phyloP scores from a whole-genome alignment of 2,113 vertebrate genomes.

The Otis tarda region DNA sequence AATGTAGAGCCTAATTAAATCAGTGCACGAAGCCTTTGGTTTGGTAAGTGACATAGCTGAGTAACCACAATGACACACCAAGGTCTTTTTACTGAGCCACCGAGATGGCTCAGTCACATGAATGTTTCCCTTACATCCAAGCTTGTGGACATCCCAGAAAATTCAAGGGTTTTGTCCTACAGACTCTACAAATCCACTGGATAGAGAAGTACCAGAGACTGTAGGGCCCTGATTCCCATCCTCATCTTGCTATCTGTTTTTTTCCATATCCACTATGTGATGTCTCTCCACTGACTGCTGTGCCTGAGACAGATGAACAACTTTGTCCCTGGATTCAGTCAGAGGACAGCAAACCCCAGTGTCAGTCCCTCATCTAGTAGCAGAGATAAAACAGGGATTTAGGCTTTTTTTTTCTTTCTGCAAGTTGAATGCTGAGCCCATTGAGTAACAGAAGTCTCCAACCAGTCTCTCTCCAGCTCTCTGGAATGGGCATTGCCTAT shows the following conservation, averaged over 20 bases:
- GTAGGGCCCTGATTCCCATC: neutral
- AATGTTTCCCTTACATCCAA: neutral
- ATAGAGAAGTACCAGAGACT: neutral
- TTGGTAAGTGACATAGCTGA: neutral
- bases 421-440: neutral
- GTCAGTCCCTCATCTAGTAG: neutral
- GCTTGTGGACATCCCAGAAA: neutral
- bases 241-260: neutral
- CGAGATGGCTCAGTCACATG: neutral
- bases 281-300: neutral
- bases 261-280: neutral
- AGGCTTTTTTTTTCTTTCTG: neutral
- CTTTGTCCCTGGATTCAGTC: neutral
- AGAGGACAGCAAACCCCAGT: neutral
- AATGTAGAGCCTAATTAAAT: neutral
- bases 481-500: neutral
- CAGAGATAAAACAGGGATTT: neutral
- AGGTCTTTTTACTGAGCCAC: neutral
- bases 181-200: neutral
- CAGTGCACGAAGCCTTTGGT: neutral
- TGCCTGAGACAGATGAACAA: neutral
- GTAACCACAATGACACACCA: neutral
- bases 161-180: neutral
- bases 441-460: neutral
- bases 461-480: neutral